Evolutionary conservation across 2,888 invertebrate genomes (phyloP), one percentile per base, ranked within the genome.

Genomic region (Panzeria rudis): DNA sequence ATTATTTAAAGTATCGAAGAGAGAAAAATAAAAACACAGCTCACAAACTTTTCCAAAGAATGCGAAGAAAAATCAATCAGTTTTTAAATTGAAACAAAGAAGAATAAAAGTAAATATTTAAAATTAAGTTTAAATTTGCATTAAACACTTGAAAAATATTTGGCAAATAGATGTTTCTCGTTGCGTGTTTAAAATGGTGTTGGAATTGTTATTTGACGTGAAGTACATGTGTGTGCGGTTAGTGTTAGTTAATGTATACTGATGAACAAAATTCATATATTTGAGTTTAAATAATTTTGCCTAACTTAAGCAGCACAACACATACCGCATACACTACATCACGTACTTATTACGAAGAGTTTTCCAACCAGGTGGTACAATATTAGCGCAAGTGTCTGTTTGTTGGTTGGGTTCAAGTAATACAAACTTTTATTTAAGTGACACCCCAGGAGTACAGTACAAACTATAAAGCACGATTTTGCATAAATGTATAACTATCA

Each of bases 341-440:
- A 83, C 83, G 83, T 83, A 75, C 54, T 73, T 69, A 38, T 73
- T 64, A 50, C 38, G 61, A 73, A 35, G 76, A 73, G 69, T 79
- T 54, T 50, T 35, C 44, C 52, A 71, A 52, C 64, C 84, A 79
- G 75, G 79, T 84, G 84, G 56, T 61, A 71, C 54, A 38, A 44
- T 17, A 68, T 32, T 25, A 35, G 47, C 4, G 35, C 41, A 69
- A 41, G 61, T 38, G 29, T n/a, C 56, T 66, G 25, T 71, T 44
- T 50, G 54, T 17, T 62, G 7, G 38, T 50, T 50, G 15, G 17
- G 23, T 41, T 32, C 29, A 52, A 71, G 20, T 52, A 41, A 44
- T 23, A 59, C n/a, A 73, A 59, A 64, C 56, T 64, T 72, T 73
- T 54, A 56, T 50, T 80, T 11, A 73, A 80, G 59, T 66, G 41